phyloP scores from a whole-genome alignment of 2,113 vertebrate genomes.

The Corvus hawaiiensis region DNA sequence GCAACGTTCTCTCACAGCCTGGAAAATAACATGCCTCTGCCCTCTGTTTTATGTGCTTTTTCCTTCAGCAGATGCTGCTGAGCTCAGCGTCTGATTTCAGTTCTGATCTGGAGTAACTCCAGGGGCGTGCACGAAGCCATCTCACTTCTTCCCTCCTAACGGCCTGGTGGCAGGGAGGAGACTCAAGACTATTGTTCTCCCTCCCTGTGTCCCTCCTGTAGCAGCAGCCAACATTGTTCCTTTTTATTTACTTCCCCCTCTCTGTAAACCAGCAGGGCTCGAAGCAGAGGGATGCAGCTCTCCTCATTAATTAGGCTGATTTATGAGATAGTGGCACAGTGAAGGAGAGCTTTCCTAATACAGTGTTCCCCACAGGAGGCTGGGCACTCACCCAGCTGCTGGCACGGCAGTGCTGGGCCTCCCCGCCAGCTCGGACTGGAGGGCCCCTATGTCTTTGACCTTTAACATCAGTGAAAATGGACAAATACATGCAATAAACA shows the following conservation, averaged over 20 bases:
- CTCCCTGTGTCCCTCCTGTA: background rate
- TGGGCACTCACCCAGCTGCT: background rate
- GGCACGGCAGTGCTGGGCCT: background rate
- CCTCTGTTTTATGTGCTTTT: background rate
- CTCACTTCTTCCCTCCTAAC: background rate
- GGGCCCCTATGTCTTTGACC: background rate
- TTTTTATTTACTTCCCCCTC: background rate
- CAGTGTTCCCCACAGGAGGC: background rate
- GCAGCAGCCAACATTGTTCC: constrained; percentile 32
- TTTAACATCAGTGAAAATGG: background rate
- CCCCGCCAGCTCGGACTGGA: accelerated
- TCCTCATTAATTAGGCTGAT: background rate
- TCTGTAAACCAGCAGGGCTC: background rate
- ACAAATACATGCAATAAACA: background rate
- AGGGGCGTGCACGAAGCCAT: background rate
- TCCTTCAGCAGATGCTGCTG: background rate
- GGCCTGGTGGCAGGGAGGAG: background rate
- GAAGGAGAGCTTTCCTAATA: background rate
- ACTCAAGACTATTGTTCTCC: background rate
- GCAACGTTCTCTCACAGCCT: background rate
- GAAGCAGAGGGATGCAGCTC: background rate
- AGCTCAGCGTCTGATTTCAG: background rate
- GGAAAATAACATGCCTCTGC: background rate
- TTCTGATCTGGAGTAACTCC: constrained; percentile 6
- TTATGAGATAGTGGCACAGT: background rate